Base-by-base conservation (phyloP, 1,140 invertebrate species). In the Lasaia peninsularis region DNA sequence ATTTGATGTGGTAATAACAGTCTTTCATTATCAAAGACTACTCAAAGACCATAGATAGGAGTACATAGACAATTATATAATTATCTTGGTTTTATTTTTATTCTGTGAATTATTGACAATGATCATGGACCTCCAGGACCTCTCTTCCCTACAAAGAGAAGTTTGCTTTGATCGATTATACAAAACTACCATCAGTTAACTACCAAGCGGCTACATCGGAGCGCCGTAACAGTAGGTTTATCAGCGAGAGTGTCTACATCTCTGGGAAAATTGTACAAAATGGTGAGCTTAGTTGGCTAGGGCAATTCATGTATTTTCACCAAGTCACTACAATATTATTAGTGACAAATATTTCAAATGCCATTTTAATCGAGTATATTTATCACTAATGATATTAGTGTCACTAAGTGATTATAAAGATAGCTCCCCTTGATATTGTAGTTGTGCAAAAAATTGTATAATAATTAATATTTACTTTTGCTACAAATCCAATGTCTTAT, bases 101-200 rank as follows among this genome's bases (percentile, higher is more conserved):
- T 28, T 5, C 8, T n/a, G n/a, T n/a, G n/a, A 28, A 6, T 28
- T 28, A 4, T 2, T 2, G 2, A 5, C 24, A 28, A 28, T 28
- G 24, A 5, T 7, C 24, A 48, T 48, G n/a, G 3, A 44, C 10
- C 10, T 24, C 7, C 63, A 64, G 62, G 44, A 56, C 31, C 5
- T 18, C 68, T 20, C 32, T 60, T 9, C 33, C 35, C 2, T 65
- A 49, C 54, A 57, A 49, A 16, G 82, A 60, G 48, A 64, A 88
- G 58, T 90, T 71, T 50, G 88, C 88, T 0, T 61, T 90, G 0
- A 89, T 90, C n/a, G 73, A 89, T 57, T 88, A 81, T 54, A 60
- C 66, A 0, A 75, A 80, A 11, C 52, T 88, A 21, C 88, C 88
- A 0, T 90, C 88, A 0, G 64, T 68, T 0, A 80, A 61, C 57